Evolutionary conservation across 2,113 vertebrate genomes (phyloP).

Genomic region (Alaudala cheleensis): DNA sequence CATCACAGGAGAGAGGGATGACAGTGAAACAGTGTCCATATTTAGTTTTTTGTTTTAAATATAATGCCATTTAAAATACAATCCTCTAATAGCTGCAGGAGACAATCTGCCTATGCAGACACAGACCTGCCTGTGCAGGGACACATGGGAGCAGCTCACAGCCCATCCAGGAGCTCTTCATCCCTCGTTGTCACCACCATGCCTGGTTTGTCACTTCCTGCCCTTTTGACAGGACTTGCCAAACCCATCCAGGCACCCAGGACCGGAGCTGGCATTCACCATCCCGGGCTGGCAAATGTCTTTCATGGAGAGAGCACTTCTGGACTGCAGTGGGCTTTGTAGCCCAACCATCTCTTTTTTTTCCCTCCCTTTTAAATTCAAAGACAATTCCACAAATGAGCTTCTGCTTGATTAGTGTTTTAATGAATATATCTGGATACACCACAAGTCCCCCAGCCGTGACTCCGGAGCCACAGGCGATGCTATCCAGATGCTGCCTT

Average conservation of each 20-base stretch:
- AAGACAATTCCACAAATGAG: slow-evolving; percentile 55
- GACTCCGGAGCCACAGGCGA: slow-evolving; percentile 47
- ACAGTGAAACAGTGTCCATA: not conserved
- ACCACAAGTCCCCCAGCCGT: slow-evolving; percentile 45
- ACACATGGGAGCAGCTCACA: not conserved
- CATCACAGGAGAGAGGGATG: not conserved
- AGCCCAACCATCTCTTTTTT: not conserved
- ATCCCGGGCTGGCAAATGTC: not conserved
- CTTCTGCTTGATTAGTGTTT: slow-evolving; percentile 60
- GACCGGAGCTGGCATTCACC: not conserved
- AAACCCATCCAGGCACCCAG: not conserved
- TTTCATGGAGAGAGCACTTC: not conserved
- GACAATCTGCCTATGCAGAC: not conserved
- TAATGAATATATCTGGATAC: slow-evolving; percentile 54
- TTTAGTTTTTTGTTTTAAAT: not conserved
- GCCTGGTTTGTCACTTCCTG: not conserved
- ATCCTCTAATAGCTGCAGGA: not conserved
- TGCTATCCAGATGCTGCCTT: slow-evolving; percentile 65
- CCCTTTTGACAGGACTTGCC: not conserved
- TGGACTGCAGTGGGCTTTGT: not conserved
- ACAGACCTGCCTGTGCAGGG: not conserved
- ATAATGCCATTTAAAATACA: not conserved
- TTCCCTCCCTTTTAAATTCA: slow-evolving; percentile 28
- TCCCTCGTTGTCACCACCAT: not conserved
- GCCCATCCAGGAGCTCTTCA: not conserved